Evolutionary conservation across 2,113 vertebrate genomes (phyloP).

Genomic region (Eretmochelys imbricata): DNA sequence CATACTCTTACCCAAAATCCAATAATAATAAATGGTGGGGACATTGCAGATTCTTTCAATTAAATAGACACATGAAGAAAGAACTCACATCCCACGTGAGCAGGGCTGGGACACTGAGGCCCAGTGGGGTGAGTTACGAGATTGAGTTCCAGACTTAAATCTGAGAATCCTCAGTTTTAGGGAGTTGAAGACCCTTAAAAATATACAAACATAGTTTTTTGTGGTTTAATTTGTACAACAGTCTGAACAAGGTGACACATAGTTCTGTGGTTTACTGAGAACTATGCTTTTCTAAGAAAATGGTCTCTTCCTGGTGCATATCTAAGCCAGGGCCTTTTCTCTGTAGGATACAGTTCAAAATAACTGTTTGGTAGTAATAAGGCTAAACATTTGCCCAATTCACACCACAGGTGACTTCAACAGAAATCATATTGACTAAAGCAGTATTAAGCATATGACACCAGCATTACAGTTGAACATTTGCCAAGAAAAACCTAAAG

Average conservation of each 20-base stretch:
- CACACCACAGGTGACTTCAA: slow-evolving; percentile 63
- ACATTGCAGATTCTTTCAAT: slow-evolving; percentile 37
- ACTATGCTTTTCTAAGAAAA: slow-evolving; percentile 87
- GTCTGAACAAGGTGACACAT: slow-evolving; percentile 34
- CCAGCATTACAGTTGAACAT: slow-evolving; percentile 69
- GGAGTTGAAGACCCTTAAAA: slow-evolving; percentile 57
- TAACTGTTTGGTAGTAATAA: slow-evolving; percentile 60
- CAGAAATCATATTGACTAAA: slow-evolving; percentile 71
- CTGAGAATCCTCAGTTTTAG: slow-evolving; percentile 38
- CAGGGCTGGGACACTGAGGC: neutral
- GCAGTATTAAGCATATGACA: slow-evolving; percentile 60
- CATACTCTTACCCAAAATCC: slow-evolving; percentile 23
- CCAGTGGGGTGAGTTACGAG: neutral
- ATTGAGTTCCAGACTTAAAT: neutral
- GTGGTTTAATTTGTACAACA: slow-evolving; percentile 76
- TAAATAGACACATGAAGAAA: slow-evolving; percentile 34
- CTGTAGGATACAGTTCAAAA: slow-evolving; percentile 68
- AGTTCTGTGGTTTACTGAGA: slow-evolving; percentile 87
- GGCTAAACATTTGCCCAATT: slow-evolving; percentile 60
- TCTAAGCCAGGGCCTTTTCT: slow-evolving; percentile 72
- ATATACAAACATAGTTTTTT: slow-evolving; percentile 60
- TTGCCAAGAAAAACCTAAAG: slow-evolving; percentile 74
- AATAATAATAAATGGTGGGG: slow-evolving; percentile 42
- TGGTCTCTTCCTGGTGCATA: slow-evolving; percentile 77
- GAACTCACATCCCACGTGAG: neutral